These are phyloP conservation scores for Phoxinus phoxinus DNA, from an alignment of 2,113 vertebrate species.

Conservation along the genomic window DNA sequence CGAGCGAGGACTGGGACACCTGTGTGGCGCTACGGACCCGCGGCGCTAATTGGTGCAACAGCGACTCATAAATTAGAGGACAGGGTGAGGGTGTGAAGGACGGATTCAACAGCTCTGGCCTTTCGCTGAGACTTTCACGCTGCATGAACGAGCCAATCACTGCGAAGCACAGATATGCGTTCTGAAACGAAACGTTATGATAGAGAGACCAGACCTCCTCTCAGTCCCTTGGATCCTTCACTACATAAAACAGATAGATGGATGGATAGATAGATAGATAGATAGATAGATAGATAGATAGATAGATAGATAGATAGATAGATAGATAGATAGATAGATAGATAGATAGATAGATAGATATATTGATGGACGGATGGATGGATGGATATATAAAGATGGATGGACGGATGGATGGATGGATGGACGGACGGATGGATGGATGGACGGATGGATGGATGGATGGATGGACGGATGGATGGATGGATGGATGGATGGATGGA, in stretches of 20 bases:
- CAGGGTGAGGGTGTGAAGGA: slow-evolving; percentile 31
- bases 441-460: neutral
- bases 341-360: neutral
- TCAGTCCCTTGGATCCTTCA: slow-evolving; percentile 13
- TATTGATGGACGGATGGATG: neutral
- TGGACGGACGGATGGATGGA: fast-evolving
- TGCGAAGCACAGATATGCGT: neutral
- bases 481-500: neutral
- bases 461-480: neutral
- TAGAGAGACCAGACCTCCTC: neutral
- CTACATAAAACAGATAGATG: neutral
- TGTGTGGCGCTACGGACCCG: slow-evolving; percentile 20
- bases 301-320: neutral
- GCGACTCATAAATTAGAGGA: slow-evolving; percentile 65
- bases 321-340: neutral
- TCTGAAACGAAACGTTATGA: neutral
- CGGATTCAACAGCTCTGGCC: slow-evolving; percentile 37
- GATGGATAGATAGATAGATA: neutral
- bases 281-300: neutral
- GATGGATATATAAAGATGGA: neutral
- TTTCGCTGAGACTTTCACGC: slow-evolving; percentile 16
- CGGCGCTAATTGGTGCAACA: slow-evolving; percentile 63
- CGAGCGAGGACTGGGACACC: slow-evolving; percentile 44
- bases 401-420: neutral
- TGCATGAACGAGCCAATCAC: neutral